Evolutionary conservation across 2,797 vertebrate species (phyloP).

Genomic region (Carcharodon carcharias): DNA sequence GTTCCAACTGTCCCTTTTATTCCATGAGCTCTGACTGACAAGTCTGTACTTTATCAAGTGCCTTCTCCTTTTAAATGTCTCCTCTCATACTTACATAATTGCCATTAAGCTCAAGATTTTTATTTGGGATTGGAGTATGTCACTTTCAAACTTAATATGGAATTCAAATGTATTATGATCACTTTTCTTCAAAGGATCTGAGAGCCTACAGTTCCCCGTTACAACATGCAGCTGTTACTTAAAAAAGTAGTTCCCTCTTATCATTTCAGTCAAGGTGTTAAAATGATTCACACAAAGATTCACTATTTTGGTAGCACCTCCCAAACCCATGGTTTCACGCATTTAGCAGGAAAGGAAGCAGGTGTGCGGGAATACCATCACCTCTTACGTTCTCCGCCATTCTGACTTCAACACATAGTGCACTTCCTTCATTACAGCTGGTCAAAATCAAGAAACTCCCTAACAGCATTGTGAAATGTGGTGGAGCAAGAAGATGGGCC

Average conservation of each 20-base stretch:
- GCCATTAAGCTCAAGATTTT: no score
- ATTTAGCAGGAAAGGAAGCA: background rate
- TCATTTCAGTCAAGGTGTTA: background rate
- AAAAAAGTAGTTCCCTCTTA: background rate
- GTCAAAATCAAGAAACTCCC: background rate
- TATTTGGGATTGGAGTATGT: no score
- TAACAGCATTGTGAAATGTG: background rate
- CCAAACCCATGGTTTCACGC: background rate
- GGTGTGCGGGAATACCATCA: background rate
- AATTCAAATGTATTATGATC: no score
- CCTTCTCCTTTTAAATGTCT: no score
- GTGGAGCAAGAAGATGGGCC: background rate
- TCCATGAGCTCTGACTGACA: no score
- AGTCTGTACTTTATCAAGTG: no score
- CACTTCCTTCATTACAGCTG: background rate
- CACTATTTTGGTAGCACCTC: background rate
- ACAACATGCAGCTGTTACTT: background rate
- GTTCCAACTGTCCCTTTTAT: no score
- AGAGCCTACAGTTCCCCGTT: background rate
- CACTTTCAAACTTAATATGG: no score
- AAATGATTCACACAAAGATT: background rate
- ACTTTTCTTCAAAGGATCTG: no score
- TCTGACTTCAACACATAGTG: background rate
- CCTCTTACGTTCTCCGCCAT: background rate
- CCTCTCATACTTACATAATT: no score